Conservation (phyloP, 1,140 invertebrate genomes). For the Trichonephila inaurata region DNA sequence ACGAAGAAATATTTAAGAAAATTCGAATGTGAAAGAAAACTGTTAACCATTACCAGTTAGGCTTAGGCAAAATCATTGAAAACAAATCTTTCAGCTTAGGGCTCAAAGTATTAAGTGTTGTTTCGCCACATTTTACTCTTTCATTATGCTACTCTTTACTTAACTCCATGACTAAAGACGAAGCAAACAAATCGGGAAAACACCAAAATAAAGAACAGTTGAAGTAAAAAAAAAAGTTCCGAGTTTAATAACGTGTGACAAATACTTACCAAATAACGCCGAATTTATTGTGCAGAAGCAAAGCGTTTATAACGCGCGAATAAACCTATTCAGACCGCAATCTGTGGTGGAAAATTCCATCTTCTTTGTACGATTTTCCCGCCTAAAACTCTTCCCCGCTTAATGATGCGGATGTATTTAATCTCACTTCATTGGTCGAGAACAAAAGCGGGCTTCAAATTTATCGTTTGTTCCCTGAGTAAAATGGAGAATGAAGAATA, state of each 20-base stretch:
- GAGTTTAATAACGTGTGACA: slow-evolving; percentile 75
- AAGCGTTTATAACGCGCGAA: slow-evolving; percentile 67
- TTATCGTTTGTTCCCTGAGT: slow-evolving; percentile 44
- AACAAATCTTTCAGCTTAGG: not conserved
- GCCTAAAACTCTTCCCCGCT: slow-evolving; percentile 66
- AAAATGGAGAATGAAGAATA: not conserved
- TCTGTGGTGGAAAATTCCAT: slow-evolving; percentile 42
- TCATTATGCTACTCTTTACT: not conserved
- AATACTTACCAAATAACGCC: slow-evolving; percentile 75
- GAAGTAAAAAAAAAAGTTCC: not conserved
- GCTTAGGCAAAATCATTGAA: not conserved
- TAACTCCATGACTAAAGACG: not conserved
- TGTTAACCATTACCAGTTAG: not conserved
- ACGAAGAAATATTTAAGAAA: not conserved
- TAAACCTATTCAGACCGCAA: slow-evolving; percentile 68
- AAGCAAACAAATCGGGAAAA: not conserved
- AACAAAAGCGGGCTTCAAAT: slow-evolving; percentile 73
- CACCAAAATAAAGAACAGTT: not conserved
- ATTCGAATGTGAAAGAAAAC: not conserved
- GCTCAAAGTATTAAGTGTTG: not conserved
- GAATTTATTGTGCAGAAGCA: slow-evolving; percentile 72
- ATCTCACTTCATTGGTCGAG: slow-evolving; percentile 74
- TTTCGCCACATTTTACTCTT: not conserved
- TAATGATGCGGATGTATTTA: slow-evolving; percentile 72
- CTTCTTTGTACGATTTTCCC: slow-evolving; percentile 70